These are phyloP conservation scores for Nipponacmea schrenckii DNA, from an alignment of 2,888 invertebrate genomes.

Conservation along the genomic window DNA sequence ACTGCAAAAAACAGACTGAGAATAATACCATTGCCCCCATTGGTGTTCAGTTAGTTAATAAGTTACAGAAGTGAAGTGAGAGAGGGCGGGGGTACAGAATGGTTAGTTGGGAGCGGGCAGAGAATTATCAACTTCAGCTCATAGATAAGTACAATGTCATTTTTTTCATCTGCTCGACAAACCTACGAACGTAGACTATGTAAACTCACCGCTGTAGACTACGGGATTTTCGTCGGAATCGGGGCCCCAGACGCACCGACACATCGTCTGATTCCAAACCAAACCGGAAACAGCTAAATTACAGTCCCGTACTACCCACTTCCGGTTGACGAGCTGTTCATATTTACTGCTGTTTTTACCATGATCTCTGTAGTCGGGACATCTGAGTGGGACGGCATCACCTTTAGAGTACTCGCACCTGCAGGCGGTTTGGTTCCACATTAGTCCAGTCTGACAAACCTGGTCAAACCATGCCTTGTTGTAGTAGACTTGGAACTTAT, in stretches of 20 bases:
- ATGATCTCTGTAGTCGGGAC: slow-evolving; percentile 17
- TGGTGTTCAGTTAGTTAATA: no score
- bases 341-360: slow-evolving; percentile 27
- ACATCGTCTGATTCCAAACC: slow-evolving; percentile 40
- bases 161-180: no score
- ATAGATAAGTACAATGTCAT: no score
- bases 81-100: no score
- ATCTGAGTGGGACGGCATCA: not conserved
- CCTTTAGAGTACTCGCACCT: slow-evolving; percentile 35
- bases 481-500: slow-evolving; percentile 36
- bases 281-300: slow-evolving; percentile 35
- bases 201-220: not conserved
- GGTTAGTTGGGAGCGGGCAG: no score
- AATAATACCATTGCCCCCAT: no score
- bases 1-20: no score
- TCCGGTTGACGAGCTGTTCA: slow-evolving; percentile 38
- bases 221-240: slow-evolving; percentile 25
- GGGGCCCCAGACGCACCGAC: slow-evolving; percentile 40
- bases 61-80: no score
- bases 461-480: slow-evolving; percentile 37
- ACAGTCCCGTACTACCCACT: slow-evolving; percentile 39
- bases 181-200: no score
- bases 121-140: no score
- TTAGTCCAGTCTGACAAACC: slow-evolving; percentile 33
- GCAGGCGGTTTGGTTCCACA: slow-evolving; percentile 41